These are phyloP conservation scores for Hermodice carunculata DNA, from an alignment of 2,888 invertebrate species.

Conservation along the genomic window DNA sequence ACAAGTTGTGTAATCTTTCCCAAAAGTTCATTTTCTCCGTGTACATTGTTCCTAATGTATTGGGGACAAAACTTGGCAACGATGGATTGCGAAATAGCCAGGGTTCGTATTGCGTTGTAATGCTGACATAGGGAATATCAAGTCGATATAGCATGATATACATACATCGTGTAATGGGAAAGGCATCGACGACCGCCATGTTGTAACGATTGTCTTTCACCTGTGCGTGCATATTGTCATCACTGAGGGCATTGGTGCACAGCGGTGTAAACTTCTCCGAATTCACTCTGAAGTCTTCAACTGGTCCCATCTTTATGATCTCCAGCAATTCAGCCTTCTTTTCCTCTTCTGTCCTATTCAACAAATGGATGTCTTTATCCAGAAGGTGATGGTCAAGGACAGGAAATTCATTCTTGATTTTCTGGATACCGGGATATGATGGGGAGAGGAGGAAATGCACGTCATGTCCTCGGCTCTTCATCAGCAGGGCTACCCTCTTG, in stretches of 20 bases:
- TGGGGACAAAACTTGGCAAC: constrained; percentile 30
- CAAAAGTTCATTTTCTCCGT: constrained; percentile 29
- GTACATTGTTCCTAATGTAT: constrained; percentile 4
- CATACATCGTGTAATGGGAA: constrained; percentile 21
- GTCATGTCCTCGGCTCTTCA: constrained; percentile 25
- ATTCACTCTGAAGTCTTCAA: constrained; percentile 11
- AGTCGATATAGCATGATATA: constrained; percentile 22
- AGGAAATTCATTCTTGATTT: neutral
- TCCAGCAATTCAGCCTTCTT: too few species aligned
- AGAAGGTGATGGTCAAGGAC: neutral
- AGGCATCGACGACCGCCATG: constrained; percentile 27
- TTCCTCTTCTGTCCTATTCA: too few species aligned
- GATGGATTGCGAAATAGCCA: constrained; percentile 31
- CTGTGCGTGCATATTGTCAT: constrained; percentile 12
- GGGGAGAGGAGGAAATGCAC: constrained; percentile 11
- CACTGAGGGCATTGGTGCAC: constrained; percentile 25
- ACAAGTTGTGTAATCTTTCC: constrained; percentile 24
- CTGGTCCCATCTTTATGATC: too few species aligned
- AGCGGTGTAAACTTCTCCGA: constrained; percentile 18
- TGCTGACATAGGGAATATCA: constrained; percentile 22
- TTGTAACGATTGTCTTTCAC: constrained; percentile 15
- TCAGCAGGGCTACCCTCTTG: too few species aligned
- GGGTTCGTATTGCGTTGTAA: constrained; percentile 28
- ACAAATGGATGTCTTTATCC: constrained; percentile 14
- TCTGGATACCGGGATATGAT: constrained; percentile 6